phyloP scores from a whole-genome alignment of 2,888 invertebrate species.

The Idaea biselata region DNA sequence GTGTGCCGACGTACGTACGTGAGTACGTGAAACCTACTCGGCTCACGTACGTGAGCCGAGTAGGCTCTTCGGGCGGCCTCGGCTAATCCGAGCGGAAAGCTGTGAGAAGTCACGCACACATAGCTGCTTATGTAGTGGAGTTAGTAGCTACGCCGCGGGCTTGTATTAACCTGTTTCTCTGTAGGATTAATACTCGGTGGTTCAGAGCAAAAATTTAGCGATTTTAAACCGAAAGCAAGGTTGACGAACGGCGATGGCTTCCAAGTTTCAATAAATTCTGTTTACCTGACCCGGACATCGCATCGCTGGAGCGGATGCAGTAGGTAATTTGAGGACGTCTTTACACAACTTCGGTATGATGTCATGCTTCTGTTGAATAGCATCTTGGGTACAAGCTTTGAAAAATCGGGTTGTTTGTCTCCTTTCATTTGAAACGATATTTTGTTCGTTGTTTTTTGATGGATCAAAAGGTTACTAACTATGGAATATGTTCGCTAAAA shows the following conservation, averaged over 20 bases:
- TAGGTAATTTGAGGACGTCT: constrained; percentile 20
- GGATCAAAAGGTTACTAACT: not conserved
- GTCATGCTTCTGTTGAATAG: not conserved
- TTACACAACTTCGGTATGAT: constrained; percentile 1
- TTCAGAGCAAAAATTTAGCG: not conserved
- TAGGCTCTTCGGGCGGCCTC: too few species aligned
- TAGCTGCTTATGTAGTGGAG: too few species aligned
- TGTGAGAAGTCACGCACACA: too few species aligned
- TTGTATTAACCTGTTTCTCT: too few species aligned
- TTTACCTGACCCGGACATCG: constrained; percentile 18
- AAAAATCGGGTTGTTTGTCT: constrained; percentile 4
- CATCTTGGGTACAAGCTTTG: constrained; percentile 7
- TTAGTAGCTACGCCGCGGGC: too few species aligned
- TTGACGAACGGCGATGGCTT: constrained; percentile 7
- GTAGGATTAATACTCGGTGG: not conserved
- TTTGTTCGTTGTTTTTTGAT: not conserved
- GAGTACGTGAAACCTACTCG: too few species aligned
- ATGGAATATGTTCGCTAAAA: too few species aligned
- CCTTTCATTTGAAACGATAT: not conserved
- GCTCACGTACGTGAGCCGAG: too few species aligned
- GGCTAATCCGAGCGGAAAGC: too few species aligned
- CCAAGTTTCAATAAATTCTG: constrained; percentile 19
- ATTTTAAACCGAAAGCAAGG: constrained; percentile 6
- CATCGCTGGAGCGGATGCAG: constrained; percentile 7
- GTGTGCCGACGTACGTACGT: too few species aligned